Evolutionary conservation across 2,888 invertebrate genomes (phyloP), one percentile per base, ranked within the genome.

Genomic region (Drosophila conformis): DNA sequence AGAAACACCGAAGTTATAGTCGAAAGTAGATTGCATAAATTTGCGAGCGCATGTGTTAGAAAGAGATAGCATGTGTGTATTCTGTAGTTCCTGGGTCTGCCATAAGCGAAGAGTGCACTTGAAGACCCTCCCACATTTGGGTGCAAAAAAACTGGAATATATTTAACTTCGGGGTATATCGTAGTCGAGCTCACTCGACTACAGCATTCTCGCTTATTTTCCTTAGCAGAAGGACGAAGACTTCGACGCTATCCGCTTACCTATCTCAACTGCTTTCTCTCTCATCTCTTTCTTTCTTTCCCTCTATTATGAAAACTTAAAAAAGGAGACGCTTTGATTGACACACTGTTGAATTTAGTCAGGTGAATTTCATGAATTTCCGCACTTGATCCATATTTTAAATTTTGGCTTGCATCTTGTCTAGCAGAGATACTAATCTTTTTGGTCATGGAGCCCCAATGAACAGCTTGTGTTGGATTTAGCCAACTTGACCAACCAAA

Each of bases 171-270:
- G 4, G 33, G 33, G 33, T 33, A 33, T 33, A 33, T 33, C 11
- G 33, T 33, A 11, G 33, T 33, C 33, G 33, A 33, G 33, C 33
- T 33, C 11, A 33, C 33, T 4, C 10, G 11, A 33, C 33, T 33
- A 33, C 11, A 33, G 33, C 33, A 1, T 4, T 11, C 33, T 11
- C 11, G 4, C 4, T 35, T 35, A 4, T 66, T 66, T 31, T 59
- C 49, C 48, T 31, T 46, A 21, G 31, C 33, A 53, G 60, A 53
- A 56, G 35, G 56, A 60, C 42, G 29, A 51, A 27, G 11, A 11
- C 10, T 18, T 10, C 15, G 27, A 38, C 79, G 65, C 65, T 69
- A 73, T 54, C 59, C 68, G 76, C 78, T 84, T 74, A 81, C 73
- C 60, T 71, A 52, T 51, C 40, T 60, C 33, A 18, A 1, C 27